phyloP scores from a whole-genome alignment of 2,888 invertebrate species.

The Luffia ferchaultella region DNA sequence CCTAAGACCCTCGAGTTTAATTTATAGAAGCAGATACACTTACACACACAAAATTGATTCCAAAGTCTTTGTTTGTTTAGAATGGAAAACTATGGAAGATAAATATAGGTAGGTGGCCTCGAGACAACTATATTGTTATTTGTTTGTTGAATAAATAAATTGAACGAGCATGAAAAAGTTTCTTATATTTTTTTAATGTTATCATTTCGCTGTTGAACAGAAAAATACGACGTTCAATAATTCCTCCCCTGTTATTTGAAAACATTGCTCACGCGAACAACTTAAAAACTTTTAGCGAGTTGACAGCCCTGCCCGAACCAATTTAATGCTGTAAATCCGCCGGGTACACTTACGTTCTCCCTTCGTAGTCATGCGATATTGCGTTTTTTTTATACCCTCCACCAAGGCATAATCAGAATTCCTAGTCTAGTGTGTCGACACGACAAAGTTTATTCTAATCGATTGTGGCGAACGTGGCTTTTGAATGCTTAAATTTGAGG shows the following conservation, averaged over 20 bases:
- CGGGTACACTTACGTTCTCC: conserved; percentile 59
- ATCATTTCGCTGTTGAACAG: too few species aligned
- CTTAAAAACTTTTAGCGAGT: conserved; percentile 26
- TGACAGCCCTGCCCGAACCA: conserved; percentile 51
- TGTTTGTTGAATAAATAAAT: too few species aligned
- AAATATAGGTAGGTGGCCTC: too few species aligned
- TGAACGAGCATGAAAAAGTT: too few species aligned
- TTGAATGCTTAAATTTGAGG: too few species aligned
- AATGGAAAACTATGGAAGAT: too few species aligned
- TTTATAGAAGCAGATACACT: too few species aligned
- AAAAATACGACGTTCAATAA: not conserved
- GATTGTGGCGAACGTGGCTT: not conserved
- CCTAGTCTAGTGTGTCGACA: not conserved
- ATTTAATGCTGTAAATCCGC: conserved; percentile 61
- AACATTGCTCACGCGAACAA: conserved; percentile 9
- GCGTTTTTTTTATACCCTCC: conserved; percentile 36
- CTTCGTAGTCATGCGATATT: conserved; percentile 59
- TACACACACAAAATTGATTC: too few species aligned
- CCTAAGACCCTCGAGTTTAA: too few species aligned
- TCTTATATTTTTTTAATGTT: too few species aligned
- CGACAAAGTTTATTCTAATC: not conserved
- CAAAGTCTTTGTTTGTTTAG: too few species aligned
- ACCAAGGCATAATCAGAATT: not conserved
- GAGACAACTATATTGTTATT: too few species aligned
- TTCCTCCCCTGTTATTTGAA: not conserved